phyloP scores from a whole-genome alignment of 2,113 vertebrate genomes.

The Pomatostomus ruficeps region DNA sequence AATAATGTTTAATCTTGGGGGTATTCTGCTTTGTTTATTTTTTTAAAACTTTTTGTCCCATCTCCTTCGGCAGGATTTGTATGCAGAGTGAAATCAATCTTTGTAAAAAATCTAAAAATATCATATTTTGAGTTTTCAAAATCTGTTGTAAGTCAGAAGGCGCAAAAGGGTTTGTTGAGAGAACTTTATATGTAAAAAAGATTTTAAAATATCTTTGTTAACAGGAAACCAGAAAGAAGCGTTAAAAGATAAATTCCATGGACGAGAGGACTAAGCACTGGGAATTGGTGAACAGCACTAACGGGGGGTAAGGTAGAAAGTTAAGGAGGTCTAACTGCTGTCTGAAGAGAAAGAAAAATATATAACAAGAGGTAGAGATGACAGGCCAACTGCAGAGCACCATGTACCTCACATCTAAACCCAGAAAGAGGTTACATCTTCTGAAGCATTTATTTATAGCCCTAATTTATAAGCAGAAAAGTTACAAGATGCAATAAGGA shows the following conservation, averaged over 20 bases:
- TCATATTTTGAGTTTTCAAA: not conserved
- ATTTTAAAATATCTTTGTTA: not conserved
- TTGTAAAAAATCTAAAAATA: not conserved
- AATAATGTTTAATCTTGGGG: not conserved
- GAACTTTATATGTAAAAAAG: not conserved
- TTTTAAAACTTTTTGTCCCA: not conserved
- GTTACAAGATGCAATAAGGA: not conserved
- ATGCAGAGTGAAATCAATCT: not conserved
- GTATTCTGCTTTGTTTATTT: accelerated
- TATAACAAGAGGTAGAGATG: not conserved
- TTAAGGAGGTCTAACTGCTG: not conserved
- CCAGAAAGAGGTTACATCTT: not conserved
- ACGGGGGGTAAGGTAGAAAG: not conserved
- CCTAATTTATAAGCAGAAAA: not conserved
- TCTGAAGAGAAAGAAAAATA: not conserved
- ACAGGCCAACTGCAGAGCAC: not conserved
- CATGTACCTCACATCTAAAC: not conserved
- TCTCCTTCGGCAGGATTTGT: not conserved
- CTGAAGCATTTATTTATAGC: not conserved
- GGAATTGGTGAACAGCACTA: not conserved
- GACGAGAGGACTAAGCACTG: not conserved
- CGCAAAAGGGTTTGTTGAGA: not conserved
- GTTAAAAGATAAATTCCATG: not conserved
- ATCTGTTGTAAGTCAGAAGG: not conserved
- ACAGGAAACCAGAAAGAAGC: not conserved